Conservation (phyloP, 2,797 vertebrate species). For the Thamnophis elegans region DNA sequence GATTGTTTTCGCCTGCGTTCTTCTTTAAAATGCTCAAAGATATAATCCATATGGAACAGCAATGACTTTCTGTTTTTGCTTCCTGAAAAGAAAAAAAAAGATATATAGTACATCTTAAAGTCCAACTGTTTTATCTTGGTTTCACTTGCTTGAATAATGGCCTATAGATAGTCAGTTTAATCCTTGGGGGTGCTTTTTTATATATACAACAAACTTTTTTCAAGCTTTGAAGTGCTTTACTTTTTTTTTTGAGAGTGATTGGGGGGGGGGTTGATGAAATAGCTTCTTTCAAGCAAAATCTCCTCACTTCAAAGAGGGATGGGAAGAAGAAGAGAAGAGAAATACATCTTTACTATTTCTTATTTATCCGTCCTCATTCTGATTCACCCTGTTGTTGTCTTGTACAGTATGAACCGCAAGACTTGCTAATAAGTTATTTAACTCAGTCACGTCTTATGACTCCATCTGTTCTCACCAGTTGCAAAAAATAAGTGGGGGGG, state of each 20-base stretch:
- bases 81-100: constrained; percentile 15
- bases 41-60: constrained; percentile 39
- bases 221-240: constrained; percentile 14
- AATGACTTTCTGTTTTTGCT: constrained; percentile 22
- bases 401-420: constrained; percentile 36
- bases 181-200: constrained; percentile 51
- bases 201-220: constrained; percentile 16
- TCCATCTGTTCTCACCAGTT: constrained; percentile 35
- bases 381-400: constrained; percentile 41
- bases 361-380: constrained; percentile 52
- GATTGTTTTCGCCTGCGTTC: constrained; percentile 22
- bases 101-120: constrained; percentile 33
- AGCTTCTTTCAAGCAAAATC: constrained; percentile 36
- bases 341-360: constrained; percentile 32
- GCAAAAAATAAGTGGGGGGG: neutral
- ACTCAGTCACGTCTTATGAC: constrained; percentile 6
- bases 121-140: constrained; percentile 43
- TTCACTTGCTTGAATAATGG: constrained; percentile 48
- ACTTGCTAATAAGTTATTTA: constrained; percentile 48
- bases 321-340: constrained; percentile 28
- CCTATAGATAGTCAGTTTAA: constrained; percentile 50
- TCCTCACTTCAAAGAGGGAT: constrained; percentile 50
- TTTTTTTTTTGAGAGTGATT: constrained; percentile 47
- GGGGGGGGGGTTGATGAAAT: constrained; percentile 51
- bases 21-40: constrained; percentile 28